Percentiles rank a stretch among this genome's conserved stretches.
phyloP scores from a whole-genome alignment of 2,888 invertebrate genomes.

The Octodonta nipae region DNA sequence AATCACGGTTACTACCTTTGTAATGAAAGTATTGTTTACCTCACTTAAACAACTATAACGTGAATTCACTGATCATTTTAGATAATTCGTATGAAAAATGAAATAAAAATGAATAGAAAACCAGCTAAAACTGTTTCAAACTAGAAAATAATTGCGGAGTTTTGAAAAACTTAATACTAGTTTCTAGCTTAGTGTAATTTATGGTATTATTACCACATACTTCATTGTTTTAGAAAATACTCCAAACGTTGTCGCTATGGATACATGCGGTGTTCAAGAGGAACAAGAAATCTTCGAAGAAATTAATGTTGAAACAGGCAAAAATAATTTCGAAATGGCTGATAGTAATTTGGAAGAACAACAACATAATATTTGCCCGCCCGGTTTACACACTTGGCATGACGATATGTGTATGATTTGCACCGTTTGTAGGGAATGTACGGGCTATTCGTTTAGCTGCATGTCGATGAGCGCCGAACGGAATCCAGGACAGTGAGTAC shows the following conservation, averaged over 20 bases:
- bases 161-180: too few relatives aligned
- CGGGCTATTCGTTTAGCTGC: conserved; percentile 80
- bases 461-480: conserved; percentile 59
- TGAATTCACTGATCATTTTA: too few relatives aligned
- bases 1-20: too few relatives aligned
- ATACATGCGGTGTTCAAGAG: conserved; percentile 39
- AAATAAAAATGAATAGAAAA: too few relatives aligned
- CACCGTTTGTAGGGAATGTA: conserved; percentile 81
- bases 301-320: conserved; percentile 38
- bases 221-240: conserved; percentile 14
- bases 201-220: too few relatives aligned
- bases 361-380: conserved; percentile 41
- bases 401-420: conserved; percentile 80
- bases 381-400: conserved; percentile 65
- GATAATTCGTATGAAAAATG: too few relatives aligned
- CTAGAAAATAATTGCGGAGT: too few relatives aligned
- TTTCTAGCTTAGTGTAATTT: too few relatives aligned
- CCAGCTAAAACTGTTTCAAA: too few relatives aligned
- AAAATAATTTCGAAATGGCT: conserved; percentile 32
- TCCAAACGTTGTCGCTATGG: conserved; percentile 39
- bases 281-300: conserved; percentile 42
- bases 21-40: too few relatives aligned
- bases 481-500: conserved; percentile 71
- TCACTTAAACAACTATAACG: too few relatives aligned
- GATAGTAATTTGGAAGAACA: conserved; percentile 26